Evolutionary conservation across 2,888 invertebrate genomes (phyloP), one percentile per base, ranked within the genome.

Genomic region (Pammene aurita): DNA sequence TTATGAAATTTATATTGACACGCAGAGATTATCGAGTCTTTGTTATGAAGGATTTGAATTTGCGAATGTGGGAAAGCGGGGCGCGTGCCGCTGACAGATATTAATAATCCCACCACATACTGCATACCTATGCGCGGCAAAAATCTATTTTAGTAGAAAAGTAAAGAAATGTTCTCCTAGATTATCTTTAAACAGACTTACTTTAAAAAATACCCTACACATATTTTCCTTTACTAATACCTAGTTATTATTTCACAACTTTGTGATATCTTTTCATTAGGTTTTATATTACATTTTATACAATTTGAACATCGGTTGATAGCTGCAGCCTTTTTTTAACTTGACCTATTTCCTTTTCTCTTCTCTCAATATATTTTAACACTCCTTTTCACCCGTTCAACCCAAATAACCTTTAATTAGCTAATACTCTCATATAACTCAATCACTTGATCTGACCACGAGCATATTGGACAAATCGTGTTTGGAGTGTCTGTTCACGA

Each of bases 1-100:
- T 89, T 90, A 89, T 89, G 89, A 90, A 89, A 89, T 89, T 89
- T 89, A 89, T 88, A 88, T 89, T 88, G 88, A 88, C 88, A 88
- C 87, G 84, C 84, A 80, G 80, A 87, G 89, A 89, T 89, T 89
- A 89, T 89, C 80, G 87, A 85, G 84, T 84, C 85, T 84, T 89
- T 89, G 89, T 89, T 88, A 85, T 84, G 85, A 81, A 83, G 84
- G 86, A 87, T 89, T 88, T 86, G 87, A 87, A 87, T 87, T 87
- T 82, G 81, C 83, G 83, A 82, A 81, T 85, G 84, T 84, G 84
- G 83, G 84, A 84, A 83, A 80, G 73, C 79, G 79, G 80, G 85
- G 75, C 85, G 87, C 86, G 88, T 89, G 89, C 76, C 82, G 76
- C 56, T 88, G 89, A 88, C 89, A 88, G 89, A 85, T 86, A 88